Evolutionary conservation across 2,888 invertebrate species (phyloP).

Genomic region (Thumatha senex): DNA sequence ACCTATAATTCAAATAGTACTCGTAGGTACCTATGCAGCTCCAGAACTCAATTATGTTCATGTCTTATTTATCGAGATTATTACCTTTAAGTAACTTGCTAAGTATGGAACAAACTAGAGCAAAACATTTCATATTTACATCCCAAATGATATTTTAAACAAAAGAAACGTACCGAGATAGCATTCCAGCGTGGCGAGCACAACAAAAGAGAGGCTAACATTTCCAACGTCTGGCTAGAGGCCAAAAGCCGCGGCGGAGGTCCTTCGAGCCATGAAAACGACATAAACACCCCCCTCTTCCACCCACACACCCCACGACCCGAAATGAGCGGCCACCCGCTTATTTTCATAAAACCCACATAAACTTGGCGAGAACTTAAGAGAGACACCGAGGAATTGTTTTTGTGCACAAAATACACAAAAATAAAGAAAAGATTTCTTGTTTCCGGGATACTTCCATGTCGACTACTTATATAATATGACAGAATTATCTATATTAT

Average conservation of each 20-base stretch:
- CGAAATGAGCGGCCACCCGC: constrained; percentile 79
- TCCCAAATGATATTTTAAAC: constrained; percentile 40
- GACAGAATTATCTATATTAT: constrained; percentile 22
- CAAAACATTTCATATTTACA: constrained; percentile 36
- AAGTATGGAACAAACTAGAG: constrained; percentile 9
- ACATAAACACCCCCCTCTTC: constrained; percentile 65
- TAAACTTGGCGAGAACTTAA: constrained; percentile 65
- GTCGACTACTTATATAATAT: constrained; percentile 35
- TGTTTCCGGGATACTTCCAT: constrained; percentile 29
- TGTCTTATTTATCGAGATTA: neutral
- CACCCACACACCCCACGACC: constrained; percentile 52
- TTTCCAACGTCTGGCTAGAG: constrained; percentile 63
- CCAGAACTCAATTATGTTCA: neutral
- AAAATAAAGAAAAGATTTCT: constrained; percentile 43
- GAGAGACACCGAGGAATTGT: constrained; percentile 65
- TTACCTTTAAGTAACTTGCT: constrained; percentile 1
- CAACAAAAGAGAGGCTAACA: constrained; percentile 67
- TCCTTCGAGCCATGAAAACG: constrained; percentile 68
- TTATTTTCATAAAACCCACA: constrained; percentile 80
- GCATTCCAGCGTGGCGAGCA: constrained; percentile 45
- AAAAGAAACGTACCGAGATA: constrained; percentile 50
- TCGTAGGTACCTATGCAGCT: too few species aligned
- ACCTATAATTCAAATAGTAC: too few species aligned
- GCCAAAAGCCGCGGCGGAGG: constrained; percentile 68
- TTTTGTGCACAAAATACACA: constrained; percentile 48